Conservation (phyloP, 1,140 invertebrate genomes). For the Bombus affinis region DNA sequence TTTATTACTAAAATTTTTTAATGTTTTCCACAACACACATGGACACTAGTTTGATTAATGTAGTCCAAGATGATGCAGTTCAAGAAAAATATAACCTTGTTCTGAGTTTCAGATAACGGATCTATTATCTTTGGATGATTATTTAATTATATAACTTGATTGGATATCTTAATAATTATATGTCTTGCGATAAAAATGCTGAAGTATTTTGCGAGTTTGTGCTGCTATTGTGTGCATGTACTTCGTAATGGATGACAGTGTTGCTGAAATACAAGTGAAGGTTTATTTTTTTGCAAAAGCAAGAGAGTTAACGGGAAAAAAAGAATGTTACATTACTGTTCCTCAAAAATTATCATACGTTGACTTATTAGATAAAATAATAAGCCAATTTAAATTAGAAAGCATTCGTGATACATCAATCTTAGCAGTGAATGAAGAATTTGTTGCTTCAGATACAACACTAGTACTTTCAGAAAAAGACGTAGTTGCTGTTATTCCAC, state of each 20-base stretch:
- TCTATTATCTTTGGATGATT: not conserved
- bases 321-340: slow-evolving; percentile 83
- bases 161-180: slow-evolving; percentile 1
- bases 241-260: slow-evolving; percentile 32
- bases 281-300: slow-evolving; percentile 94
- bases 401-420: slow-evolving; percentile 88
- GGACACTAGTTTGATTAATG: not conserved
- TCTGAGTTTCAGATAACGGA: not conserved
- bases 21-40: not conserved
- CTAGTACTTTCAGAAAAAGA: slow-evolving; percentile 86
- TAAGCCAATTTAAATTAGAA: slow-evolving; percentile 85
- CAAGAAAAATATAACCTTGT: slow-evolving; percentile 40
- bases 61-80: not conserved
- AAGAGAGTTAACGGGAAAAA: slow-evolving; percentile 88
- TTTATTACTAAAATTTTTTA: not conserved
- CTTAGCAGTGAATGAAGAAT: slow-evolving; percentile 92
- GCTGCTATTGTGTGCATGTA: not conserved
- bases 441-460: slow-evolving; percentile 82
- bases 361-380: slow-evolving; percentile 84
- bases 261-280: slow-evolving; percentile 81
- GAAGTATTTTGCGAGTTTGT: not conserved
- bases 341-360: slow-evolving; percentile 80
- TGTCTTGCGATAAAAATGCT: slow-evolving; percentile 1
- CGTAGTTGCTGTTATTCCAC: slow-evolving; percentile 93
- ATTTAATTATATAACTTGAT: slow-evolving; percentile 32